Conservation (phyloP, 1,140 invertebrate species). For the Oryzaephilus surinamensis region DNA sequence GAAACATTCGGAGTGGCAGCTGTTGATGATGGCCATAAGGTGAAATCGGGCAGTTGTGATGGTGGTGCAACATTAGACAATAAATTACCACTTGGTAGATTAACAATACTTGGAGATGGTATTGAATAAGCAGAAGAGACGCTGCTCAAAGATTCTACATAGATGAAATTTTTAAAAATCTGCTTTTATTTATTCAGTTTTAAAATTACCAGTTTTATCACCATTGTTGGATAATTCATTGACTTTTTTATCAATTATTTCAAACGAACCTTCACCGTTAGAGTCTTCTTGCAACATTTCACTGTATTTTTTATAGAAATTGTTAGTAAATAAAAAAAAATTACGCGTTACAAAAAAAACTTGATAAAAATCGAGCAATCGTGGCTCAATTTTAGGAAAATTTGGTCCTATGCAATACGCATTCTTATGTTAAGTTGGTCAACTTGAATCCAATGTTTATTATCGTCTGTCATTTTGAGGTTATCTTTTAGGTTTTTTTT, state of each 20-base stretch:
- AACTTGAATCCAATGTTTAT: too few species aligned
- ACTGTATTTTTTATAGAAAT: slow-evolving; percentile 5
- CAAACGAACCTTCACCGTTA: slow-evolving; percentile 38
- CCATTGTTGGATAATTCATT: slow-evolving; percentile 17
- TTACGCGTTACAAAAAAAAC: too few species aligned
- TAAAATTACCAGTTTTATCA: slow-evolving; percentile 20
- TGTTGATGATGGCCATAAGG: slow-evolving; percentile 20
- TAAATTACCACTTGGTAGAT: slow-evolving; percentile 37
- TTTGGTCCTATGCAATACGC: too few species aligned
- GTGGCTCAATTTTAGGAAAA: too few species aligned
- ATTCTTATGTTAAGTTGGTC: too few species aligned
- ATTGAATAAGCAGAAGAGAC: slow-evolving; percentile 29
- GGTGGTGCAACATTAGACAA: slow-evolving; percentile 48
- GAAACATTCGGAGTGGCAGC: slow-evolving; percentile 17
- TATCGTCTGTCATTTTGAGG: too few species aligned
- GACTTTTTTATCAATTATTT: slow-evolving; percentile 38
- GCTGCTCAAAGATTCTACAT: slow-evolving; percentile 22
- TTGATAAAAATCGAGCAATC: too few species aligned
- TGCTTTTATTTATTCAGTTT: neutral
- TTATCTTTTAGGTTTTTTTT: too few species aligned
- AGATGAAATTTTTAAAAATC: neutral
- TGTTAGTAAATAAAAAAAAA: too few species aligned
- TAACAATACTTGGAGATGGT: slow-evolving; percentile 24
- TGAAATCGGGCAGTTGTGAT: slow-evolving; percentile 45
- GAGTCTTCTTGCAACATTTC: slow-evolving; percentile 36